phyloP scores from a whole-genome alignment of 2,888 invertebrate genomes.

The Andrena marginata region DNA sequence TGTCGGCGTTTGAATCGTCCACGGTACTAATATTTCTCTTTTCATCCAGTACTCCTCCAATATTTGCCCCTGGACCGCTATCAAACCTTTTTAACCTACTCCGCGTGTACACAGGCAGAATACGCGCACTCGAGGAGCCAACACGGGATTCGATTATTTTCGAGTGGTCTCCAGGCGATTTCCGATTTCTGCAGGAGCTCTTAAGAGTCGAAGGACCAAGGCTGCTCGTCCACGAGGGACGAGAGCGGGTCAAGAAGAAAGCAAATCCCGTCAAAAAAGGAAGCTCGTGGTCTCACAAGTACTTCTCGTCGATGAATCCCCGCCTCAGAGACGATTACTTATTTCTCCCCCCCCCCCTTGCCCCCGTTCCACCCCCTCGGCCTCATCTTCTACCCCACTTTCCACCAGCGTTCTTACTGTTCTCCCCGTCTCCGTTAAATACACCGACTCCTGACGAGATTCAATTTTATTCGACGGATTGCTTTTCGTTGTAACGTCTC shows the following conservation, averaged over 20 bases:
- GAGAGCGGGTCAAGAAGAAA: slow-evolving; percentile 46
- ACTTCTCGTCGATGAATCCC: slow-evolving; percentile 31
- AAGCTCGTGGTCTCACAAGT: slow-evolving; percentile 6
- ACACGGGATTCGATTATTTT: slow-evolving; percentile 70
- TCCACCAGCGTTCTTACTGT: slow-evolving; percentile 67
- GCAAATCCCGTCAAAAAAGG: slow-evolving; percentile 60
- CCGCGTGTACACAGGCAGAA: background rate
- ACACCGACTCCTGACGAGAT: slow-evolving; percentile 77
- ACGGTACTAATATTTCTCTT: background rate
- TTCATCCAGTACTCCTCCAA: background rate
- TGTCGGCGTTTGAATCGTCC: background rate
- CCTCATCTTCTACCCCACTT: slow-evolving; percentile 47
- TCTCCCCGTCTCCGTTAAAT: slow-evolving; percentile 78
- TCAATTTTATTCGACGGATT: slow-evolving; percentile 82
- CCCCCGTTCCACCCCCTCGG: background rate
- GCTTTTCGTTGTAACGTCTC: slow-evolving; percentile 81
- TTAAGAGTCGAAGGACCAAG: slow-evolving; percentile 44
- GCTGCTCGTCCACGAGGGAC: slow-evolving; percentile 8
- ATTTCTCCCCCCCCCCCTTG: slow-evolving; percentile 53
- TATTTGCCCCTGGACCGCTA: background rate
- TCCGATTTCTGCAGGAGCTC: slow-evolving; percentile 62
- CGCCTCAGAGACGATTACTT: slow-evolving; percentile 59
- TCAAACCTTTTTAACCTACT: slow-evolving; percentile 23
- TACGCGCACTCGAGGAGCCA: slow-evolving; percentile 26
- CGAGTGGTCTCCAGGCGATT: slow-evolving; percentile 69